These are phyloP conservation scores for Isurus oxyrinchus DNA, from an alignment of 2,113 vertebrate genomes.

Conservation along the genomic window DNA sequence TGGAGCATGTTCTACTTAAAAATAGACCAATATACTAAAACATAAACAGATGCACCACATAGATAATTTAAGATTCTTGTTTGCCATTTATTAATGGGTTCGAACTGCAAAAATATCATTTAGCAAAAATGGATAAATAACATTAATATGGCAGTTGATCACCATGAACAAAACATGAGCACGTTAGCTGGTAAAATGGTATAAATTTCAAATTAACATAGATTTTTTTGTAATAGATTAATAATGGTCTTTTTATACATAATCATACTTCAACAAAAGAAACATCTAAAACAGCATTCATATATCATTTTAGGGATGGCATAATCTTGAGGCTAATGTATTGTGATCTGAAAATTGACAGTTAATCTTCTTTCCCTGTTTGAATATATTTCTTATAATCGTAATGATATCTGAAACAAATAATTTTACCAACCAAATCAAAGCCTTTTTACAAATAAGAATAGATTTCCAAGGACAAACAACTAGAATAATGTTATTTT, in stretches of 20 bases:
- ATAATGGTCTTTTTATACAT: conserved; percentile 15
- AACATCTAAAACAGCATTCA: conserved; percentile 16
- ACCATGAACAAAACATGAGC: conserved; percentile 31
- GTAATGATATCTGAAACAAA: neutral
- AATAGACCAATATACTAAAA: neutral
- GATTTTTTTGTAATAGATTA: conserved; percentile 18
- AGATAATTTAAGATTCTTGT: neutral
- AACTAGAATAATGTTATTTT: neutral
- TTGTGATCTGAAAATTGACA: neutral
- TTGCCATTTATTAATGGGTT: conserved; percentile 36
- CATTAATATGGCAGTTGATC: neutral
- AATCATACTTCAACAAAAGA: conserved; percentile 18
- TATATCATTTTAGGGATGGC: conserved; percentile 7
- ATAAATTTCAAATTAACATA: conserved; percentile 23
- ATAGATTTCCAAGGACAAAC: neutral
- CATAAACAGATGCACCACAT: neutral
- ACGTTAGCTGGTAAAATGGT: neutral
- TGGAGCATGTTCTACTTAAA: neutral
- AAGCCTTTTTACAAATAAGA: neutral
- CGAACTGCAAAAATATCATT: conserved; percentile 29
- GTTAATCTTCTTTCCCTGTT: neutral
- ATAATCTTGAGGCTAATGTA: conserved; percentile 18
- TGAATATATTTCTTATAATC: neutral
- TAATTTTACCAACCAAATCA: neutral
- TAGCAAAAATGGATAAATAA: conserved; percentile 27